Base-by-base conservation (phyloP, 2,797 vertebrate species). In the Tangara arthus region DNA sequence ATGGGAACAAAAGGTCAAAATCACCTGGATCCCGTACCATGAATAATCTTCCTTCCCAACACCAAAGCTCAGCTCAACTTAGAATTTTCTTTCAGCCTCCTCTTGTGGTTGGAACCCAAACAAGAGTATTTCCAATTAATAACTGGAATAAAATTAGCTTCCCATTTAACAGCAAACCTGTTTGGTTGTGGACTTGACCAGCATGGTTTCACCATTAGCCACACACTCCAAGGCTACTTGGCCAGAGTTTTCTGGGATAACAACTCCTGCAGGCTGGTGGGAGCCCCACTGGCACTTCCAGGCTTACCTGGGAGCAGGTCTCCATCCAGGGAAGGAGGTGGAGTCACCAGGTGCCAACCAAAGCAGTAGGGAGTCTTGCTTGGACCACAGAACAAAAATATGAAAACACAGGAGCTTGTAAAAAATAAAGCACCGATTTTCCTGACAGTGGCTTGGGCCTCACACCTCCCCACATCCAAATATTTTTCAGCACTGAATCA, bases 401-500 rank as follows among this genome's bases (percentile, higher is more conserved):
- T 0, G 5, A 13, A 15, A 65, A 70, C 12, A 27, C 2, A 20
- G 50, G 28, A 46, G 30, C 35, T 34, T 9, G 4, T 11, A 13
- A 70, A 32, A 83, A 30, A 30, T 7, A 55, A 53, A 34, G 12
- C 44, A 10, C 32, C 44, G 10, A 1, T 22, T 75, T 50, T 34
- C 19, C 4, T 44, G 24, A 3, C 1, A 34, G 27, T 12, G 14
- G 7, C 32, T 14, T 2, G 5, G 1, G 8, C 27, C 24, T n/a
- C 56, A 49, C n/a, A 17, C 3, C 44, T 27, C 12, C n/a, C n/a
- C 34, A 15, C 16, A 63, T 47, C 15, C 13, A 56, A 30, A 22
- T 21, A 0, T 64, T 60, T 84, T 47, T 19, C 44, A 42, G 42
- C 11, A 1, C 6, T 42, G 27, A 82, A 52, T 59, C 35, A 9